Evolutionary conservation across 2,888 invertebrate species (phyloP).

Genomic region (Odontomyia ornata): DNA sequence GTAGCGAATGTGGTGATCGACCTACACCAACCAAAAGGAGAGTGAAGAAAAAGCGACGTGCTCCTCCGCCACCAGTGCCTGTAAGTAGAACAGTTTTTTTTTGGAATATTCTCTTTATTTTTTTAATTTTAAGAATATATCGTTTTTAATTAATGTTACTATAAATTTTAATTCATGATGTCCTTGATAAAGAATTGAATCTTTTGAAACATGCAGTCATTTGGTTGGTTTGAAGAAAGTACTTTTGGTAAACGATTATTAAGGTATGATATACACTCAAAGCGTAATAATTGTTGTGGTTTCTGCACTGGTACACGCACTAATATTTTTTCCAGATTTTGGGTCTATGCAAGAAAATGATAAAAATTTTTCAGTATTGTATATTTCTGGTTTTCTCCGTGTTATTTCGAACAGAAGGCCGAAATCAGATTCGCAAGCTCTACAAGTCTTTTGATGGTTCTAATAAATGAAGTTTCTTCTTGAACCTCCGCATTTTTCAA

Average conservation of each 20-base stretch:
- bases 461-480: no score
- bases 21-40: conserved; percentile 66
- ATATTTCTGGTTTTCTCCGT: no score
- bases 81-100: conserved; percentile 51
- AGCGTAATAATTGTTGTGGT: background rate
- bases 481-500: no score
- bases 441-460: no score
- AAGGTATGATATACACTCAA: conserved; percentile 13
- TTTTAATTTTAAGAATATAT: no score
- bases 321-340: no score
- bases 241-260: conserved; percentile 22
- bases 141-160: background rate
- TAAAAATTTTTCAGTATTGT: no score
- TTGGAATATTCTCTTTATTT: background rate
- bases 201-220: conserved; percentile 25
- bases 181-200: conserved; percentile 7
- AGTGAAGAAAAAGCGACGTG: conserved; percentile 72
- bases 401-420: no score
- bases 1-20: conserved; percentile 15
- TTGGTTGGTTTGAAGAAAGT: conserved; percentile 9
- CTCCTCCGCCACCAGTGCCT: conserved; percentile 68
- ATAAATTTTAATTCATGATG: background rate
- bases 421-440: no score
- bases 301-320: background rate
- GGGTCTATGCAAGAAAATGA: no score